Evolutionary conservation across 2,797 vertebrate species (phyloP), one percentile per base, ranked within the genome.

Genomic region (Silurus aristotelis): DNA sequence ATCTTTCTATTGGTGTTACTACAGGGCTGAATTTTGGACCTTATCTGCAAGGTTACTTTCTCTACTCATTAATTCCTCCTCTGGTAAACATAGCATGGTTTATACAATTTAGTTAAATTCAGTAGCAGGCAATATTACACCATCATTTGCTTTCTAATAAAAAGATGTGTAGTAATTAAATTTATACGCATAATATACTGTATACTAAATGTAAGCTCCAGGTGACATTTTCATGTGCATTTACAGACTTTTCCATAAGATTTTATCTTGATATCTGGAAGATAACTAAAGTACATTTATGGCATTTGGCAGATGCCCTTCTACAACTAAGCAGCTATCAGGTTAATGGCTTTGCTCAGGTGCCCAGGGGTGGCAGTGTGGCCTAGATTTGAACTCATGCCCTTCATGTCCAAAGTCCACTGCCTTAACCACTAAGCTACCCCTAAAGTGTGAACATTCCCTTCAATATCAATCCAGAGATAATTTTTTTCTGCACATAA

Each of bases 1-100:
- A 83, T 87, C 22, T 63, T 64, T 73, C 79, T 5, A 79, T n/a
- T 70, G 67, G 61, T n/a, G 56, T 86, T 43, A 87, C 55, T 20
- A 22, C 67, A 27, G 22, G 52, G 61, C 7, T 43, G 63, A 78
- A 82, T 78, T 77, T 72, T 25, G 58, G 20, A 85, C 80, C 63
- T 61, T 38, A 66, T 71, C 43, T 52, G 20, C 31, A 63, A 63
- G 14, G 12, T 46, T 15, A 12, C 27, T 4, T 79, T 79, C 38
- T 46, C 17, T 61, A 3, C 38, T 63, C 6, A 63, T 63, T 79
- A 46, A 79, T 79, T 46, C 6, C 63, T 63, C 38, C 27, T 77
- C 6, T 38, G 55, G 25, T 56, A 76, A 76, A 76, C 13, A 31
- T 27, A 56, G 27, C 15, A 25, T 27, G n/a, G 3, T 56, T 3